These are phyloP conservation scores for Calephelis virginiensis DNA, from an alignment of 1,140 invertebrate genomes.

Conservation along the genomic window DNA sequence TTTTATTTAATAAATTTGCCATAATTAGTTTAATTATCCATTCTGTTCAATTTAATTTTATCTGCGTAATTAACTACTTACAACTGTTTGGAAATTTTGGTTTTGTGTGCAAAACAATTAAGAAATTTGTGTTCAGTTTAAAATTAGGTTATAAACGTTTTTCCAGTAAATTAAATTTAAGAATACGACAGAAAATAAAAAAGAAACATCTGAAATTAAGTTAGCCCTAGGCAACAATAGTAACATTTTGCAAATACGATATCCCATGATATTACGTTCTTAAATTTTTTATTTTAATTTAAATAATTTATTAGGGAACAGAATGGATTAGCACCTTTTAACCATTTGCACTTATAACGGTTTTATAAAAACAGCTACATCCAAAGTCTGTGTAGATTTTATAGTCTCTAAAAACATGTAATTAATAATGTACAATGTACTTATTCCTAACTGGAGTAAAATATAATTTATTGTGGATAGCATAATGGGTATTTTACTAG, in stretches of 20 bases:
- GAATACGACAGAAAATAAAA: too few species aligned
- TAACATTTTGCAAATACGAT: too few species aligned
- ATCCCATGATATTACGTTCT: too few species aligned
- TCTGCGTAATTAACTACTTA: too few species aligned
- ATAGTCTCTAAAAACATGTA: slow-evolving; percentile 21
- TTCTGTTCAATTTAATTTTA: background rate
- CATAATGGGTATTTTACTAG: slow-evolving; percentile 9
- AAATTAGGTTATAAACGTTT: too few species aligned
- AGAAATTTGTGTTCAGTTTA: too few species aligned
- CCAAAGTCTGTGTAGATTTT: slow-evolving; percentile 51
- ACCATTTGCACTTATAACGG: background rate
- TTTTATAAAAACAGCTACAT: slow-evolving; percentile 48
- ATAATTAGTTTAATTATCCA: slow-evolving; percentile 24
- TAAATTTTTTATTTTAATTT: too few species aligned
- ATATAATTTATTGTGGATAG: slow-evolving; percentile 3
- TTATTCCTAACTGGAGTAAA: slow-evolving; percentile 33
- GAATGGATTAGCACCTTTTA: slow-evolving; percentile 13
- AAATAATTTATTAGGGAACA: background rate
- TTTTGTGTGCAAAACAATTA: too few species aligned
- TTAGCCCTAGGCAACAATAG: too few species aligned
- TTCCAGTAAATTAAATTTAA: too few species aligned
- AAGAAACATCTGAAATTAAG: too few species aligned
- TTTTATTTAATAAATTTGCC: background rate
- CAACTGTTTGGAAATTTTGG: too few species aligned
- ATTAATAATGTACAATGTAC: slow-evolving; percentile 22